These are phyloP conservation scores for Halcyon smyrnensis DNA, from an alignment of 2,797 vertebrate genomes.

Conservation along the genomic window DNA sequence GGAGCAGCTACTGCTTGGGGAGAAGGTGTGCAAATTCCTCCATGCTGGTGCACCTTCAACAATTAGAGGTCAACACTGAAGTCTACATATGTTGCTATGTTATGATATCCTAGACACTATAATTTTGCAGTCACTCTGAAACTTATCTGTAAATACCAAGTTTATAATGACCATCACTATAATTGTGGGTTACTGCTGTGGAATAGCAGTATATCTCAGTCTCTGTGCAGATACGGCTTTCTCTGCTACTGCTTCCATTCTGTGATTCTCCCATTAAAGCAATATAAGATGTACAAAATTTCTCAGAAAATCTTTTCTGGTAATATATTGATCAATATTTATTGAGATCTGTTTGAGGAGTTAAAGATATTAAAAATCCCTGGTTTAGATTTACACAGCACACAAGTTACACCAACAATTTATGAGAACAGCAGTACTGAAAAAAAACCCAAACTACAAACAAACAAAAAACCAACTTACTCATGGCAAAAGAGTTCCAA, in stretches of 20 bases:
- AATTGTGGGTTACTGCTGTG: not conserved
- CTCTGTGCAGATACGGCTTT: not conserved
- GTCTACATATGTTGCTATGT: not conserved
- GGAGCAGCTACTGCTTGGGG: not conserved
- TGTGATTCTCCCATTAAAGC: not conserved
- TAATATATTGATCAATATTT: not conserved
- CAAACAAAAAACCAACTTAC: not conserved
- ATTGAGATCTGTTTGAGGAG: not conserved
- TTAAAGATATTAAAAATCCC: not conserved
- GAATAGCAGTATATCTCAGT: not conserved
- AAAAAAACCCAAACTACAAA: not conserved
- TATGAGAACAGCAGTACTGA: not conserved
- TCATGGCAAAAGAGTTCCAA: not conserved
- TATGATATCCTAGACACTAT: not conserved
- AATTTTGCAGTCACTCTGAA: not conserved
- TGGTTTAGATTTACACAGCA: not conserved
- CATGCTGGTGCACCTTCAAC: not conserved
- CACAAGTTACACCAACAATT: not conserved
- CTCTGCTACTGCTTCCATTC: not conserved
- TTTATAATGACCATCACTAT: not conserved
- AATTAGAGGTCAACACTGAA: not conserved
- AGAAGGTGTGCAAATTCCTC: not conserved
- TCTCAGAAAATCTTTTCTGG: not conserved
- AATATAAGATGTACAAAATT: not conserved
- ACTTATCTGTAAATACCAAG: not conserved